Conservation (phyloP, 2,113 vertebrate genomes). For the Pelodiscus sinensis region DNA sequence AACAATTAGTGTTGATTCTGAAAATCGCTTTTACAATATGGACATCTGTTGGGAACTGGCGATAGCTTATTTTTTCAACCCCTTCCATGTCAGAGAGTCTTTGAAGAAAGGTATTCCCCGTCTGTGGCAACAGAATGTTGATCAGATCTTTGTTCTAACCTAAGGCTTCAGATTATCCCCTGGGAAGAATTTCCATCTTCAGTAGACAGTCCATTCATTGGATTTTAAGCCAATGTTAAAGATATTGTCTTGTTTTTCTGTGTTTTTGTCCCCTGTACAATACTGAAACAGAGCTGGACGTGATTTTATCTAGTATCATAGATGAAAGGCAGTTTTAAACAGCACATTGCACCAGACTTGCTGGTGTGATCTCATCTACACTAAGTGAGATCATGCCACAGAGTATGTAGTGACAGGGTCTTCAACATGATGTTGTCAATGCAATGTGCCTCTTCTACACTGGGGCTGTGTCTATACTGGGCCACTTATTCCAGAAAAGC, state of each 20-base stretch:
- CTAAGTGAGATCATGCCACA: no score
- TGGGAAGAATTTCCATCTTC: background rate
- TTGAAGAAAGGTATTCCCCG: background rate
- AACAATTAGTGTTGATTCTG: background rate
- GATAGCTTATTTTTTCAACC: background rate
- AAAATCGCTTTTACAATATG: background rate
- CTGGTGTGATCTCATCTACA: no score
- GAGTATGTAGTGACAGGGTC: background rate
- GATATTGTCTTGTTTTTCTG: background rate
- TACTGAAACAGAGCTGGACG: no score
- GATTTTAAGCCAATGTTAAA: background rate
- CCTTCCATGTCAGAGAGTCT: background rate
- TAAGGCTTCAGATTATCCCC: background rate
- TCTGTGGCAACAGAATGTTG: background rate
- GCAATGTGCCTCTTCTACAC: background rate
- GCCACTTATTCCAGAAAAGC: no score
- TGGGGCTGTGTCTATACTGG: no score
- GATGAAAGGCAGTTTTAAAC: no score
- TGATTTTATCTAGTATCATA: no score
- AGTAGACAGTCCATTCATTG: background rate
- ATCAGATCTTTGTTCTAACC: background rate
- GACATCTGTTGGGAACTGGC: background rate
- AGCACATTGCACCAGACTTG: no score
- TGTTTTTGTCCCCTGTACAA: no score
- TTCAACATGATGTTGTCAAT: background rate